Conservation (phyloP, 2,888 invertebrate genomes). For the Boloria selene region DNA sequence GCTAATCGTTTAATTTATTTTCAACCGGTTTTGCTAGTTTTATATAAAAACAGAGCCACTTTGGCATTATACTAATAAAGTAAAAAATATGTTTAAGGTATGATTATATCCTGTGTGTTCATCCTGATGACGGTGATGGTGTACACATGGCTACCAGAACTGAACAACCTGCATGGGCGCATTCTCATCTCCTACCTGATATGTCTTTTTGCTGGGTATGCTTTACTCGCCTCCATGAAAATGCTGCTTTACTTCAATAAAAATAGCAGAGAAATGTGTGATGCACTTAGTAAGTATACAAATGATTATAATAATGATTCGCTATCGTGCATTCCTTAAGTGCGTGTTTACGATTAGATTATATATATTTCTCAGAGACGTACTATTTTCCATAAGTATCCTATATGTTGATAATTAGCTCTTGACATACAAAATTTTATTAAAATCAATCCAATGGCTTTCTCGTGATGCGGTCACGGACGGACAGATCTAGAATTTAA, state of each 20-base stretch:
- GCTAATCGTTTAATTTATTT: too few relatives aligned
- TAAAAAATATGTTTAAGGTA: neutral
- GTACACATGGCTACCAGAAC: slow-evolving; percentile 2
- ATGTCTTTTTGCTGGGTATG: slow-evolving; percentile 10
- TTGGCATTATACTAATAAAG: neutral
- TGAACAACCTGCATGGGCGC: slow-evolving; percentile 15
- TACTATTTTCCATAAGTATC: too few relatives aligned
- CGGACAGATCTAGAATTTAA: too few relatives aligned
- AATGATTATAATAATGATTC: neutral
- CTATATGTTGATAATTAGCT: too few relatives aligned
- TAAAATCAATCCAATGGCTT: too few relatives aligned
- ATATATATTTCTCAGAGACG: too few relatives aligned
- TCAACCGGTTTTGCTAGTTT: too few relatives aligned
- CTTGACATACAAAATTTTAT: too few relatives aligned
- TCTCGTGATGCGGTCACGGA: too few relatives aligned
- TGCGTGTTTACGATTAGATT: too few relatives aligned
- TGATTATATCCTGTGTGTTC: slow-evolving; percentile 16
- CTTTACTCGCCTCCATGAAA: slow-evolving; percentile 4
- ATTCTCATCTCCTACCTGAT: slow-evolving; percentile 6
- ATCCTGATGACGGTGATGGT: slow-evolving; percentile 9
- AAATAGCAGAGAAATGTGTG: neutral
- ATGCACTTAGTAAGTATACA: neutral
- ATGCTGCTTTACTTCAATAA: slow-evolving; percentile 12
- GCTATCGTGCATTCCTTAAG: too few relatives aligned
- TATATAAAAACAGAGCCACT: neutral